Percentiles rank a stretch among this genome's conserved stretches.
Evolutionary conservation across 2,797 vertebrate species (phyloP).

Genomic region (Echeneis naucrates): DNA sequence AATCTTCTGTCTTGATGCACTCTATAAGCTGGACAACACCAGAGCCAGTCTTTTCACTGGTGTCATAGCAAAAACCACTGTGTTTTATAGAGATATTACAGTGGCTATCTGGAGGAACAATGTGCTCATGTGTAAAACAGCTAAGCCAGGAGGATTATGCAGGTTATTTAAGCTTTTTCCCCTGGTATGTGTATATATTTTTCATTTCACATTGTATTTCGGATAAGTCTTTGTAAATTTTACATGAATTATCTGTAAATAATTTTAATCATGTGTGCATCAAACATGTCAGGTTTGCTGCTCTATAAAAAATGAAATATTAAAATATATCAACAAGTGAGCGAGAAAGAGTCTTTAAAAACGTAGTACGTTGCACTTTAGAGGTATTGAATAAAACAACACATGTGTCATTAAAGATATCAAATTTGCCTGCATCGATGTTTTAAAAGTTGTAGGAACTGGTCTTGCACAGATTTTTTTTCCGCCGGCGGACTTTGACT

Average conservation of each 20-base stretch:
- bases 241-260: not conserved
- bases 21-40: slow-evolving; percentile 2
- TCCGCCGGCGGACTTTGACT: slow-evolving; percentile 20
- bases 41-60: slow-evolving; percentile 34
- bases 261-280: not conserved
- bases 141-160: slow-evolving; percentile 32
- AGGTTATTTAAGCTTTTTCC: no score
- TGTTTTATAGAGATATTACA: not conserved
- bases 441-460: slow-evolving; percentile 44
- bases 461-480: not conserved
- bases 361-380: not conserved
- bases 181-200: no score
- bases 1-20: not conserved
- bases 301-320: no score
- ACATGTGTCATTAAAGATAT: not conserved
- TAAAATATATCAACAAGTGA: not conserved
- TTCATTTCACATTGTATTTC: no score
- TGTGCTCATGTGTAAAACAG: slow-evolving; percentile 2
- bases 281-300: not conserved
- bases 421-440: not conserved
- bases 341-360: not conserved
- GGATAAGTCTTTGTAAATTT: no score
- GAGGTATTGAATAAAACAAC: not conserved
- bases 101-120: not conserved
- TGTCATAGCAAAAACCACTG: slow-evolving; percentile 21